Conservation (phyloP, 2,113 vertebrate genomes). For the Leptodactylus fuscus region DNA sequence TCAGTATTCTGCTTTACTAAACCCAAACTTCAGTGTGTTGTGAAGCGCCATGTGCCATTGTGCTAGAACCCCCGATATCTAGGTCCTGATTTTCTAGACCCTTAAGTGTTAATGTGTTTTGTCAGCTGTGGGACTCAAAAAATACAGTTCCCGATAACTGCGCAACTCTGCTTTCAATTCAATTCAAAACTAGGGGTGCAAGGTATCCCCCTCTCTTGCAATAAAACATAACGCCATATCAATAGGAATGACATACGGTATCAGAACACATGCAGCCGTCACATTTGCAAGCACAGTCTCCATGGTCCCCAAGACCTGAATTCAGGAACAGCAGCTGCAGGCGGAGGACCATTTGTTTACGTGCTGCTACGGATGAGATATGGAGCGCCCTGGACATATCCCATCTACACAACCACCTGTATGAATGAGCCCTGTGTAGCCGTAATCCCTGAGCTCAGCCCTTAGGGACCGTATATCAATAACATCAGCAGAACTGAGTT, state of each 20-base stretch:
- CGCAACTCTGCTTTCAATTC: too few relatives aligned
- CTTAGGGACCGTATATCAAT: too few relatives aligned
- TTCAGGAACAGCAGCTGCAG: not conserved
- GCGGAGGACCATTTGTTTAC: not conserved
- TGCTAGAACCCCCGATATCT: too few relatives aligned
- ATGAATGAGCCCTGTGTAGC: not conserved
- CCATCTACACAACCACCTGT: not conserved
- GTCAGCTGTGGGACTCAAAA: too few relatives aligned
- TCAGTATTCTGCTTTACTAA: not conserved
- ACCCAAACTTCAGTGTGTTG: too few relatives aligned
- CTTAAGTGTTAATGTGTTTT: not conserved
- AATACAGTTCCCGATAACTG: too few relatives aligned
- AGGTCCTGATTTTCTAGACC: too few relatives aligned
- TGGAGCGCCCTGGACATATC: not conserved
- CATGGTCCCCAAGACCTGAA: not conserved
- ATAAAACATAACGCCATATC: not conserved
- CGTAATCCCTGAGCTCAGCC: not conserved
- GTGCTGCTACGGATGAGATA: not conserved
- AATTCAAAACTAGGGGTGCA: too few relatives aligned
- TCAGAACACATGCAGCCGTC: not conserved
- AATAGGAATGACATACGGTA: not conserved
- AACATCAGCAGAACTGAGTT: not conserved
- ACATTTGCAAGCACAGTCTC: not conserved
- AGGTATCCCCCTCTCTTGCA: too few relatives aligned
- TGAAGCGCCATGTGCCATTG: too few relatives aligned